These are phyloP conservation scores for Sinosuthora webbiana DNA, from an alignment of 2,113 vertebrate species.

Conservation along the genomic window DNA sequence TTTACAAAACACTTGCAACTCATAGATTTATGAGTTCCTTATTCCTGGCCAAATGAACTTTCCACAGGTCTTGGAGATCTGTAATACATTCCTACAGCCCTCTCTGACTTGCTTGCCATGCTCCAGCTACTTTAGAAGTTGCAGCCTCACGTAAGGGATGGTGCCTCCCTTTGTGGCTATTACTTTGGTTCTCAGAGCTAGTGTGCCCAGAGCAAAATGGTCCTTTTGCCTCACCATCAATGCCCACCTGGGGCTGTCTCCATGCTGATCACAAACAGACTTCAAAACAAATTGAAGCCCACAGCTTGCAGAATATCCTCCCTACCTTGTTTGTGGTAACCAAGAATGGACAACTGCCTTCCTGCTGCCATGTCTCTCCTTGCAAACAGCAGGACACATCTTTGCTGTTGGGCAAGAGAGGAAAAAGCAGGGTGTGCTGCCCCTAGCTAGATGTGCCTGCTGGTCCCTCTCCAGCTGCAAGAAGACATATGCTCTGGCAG, in stretches of 20 bases:
- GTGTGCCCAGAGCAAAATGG: background rate
- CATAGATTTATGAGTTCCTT: background rate
- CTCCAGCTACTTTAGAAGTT: background rate
- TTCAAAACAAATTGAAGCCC: background rate
- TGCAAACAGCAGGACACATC: background rate
- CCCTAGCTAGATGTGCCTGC: background rate
- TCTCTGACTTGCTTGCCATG: background rate
- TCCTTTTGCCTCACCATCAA: background rate
- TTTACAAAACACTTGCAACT: background rate
- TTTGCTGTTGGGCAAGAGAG: background rate
- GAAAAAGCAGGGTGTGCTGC: background rate
- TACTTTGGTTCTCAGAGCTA: background rate
- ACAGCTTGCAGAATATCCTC: background rate
- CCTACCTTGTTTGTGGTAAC: background rate
- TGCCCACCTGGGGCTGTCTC: background rate
- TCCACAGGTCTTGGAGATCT: background rate
- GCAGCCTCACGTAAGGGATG: background rate
- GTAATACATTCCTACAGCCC: background rate
- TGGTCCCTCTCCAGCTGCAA: background rate
- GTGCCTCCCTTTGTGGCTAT: background rate
- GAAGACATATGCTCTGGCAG: rapidly evolving
- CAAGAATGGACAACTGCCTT: background rate
- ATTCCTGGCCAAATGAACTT: background rate
- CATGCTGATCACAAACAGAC: background rate
- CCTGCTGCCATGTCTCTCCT: background rate